A percentile compares a stretch with the other conserved stretches of the same genome.
phyloP scores from a whole-genome alignment of 2,797 vertebrate genomes.

The Amniataba percoides region DNA sequence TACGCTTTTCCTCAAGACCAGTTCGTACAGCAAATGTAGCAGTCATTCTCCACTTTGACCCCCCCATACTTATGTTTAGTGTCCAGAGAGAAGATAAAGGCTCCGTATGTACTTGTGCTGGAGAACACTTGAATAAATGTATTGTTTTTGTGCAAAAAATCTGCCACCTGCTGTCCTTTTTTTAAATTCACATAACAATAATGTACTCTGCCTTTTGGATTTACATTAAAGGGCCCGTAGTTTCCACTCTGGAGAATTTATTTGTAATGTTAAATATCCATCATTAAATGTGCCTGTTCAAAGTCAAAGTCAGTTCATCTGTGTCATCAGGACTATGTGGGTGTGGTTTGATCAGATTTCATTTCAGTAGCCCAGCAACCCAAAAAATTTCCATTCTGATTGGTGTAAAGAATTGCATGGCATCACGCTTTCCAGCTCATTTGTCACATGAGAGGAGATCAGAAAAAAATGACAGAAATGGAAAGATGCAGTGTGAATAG shows the following conservation, averaged over 20 bases:
- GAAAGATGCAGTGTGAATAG: not conserved
- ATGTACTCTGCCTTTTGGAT: not conserved
- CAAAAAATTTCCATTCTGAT: not conserved
- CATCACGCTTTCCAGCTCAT: not conserved
- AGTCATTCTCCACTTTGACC: slow-evolving; percentile 90
- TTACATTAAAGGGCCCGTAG: slow-evolving; percentile 33
- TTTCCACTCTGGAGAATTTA: not conserved
- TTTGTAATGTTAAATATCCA: not conserved
- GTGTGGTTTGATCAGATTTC: not conserved
- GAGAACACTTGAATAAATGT: slow-evolving; percentile 99
- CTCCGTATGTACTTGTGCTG: slow-evolving; percentile 99
- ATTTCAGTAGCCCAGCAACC: not conserved
- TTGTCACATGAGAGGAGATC: not conserved
- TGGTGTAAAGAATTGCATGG: not conserved
- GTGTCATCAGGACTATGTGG: not conserved
- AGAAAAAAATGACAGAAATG: not conserved
- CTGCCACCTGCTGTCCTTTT: slow-evolving; percentile 54
- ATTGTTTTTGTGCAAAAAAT: slow-evolving; percentile 96
- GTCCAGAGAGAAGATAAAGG: slow-evolving; percentile 93
- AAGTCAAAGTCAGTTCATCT: not conserved
- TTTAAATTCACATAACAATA: not conserved
- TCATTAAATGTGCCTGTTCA: not conserved
- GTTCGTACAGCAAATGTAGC: slow-evolving; percentile 97
- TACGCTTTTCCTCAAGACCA: slow-evolving; percentile 85
- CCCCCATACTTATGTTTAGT: slow-evolving; percentile 90